Evolutionary conservation across 2,113 vertebrate genomes (phyloP).

Genomic region (Odocoileus virginianus): DNA sequence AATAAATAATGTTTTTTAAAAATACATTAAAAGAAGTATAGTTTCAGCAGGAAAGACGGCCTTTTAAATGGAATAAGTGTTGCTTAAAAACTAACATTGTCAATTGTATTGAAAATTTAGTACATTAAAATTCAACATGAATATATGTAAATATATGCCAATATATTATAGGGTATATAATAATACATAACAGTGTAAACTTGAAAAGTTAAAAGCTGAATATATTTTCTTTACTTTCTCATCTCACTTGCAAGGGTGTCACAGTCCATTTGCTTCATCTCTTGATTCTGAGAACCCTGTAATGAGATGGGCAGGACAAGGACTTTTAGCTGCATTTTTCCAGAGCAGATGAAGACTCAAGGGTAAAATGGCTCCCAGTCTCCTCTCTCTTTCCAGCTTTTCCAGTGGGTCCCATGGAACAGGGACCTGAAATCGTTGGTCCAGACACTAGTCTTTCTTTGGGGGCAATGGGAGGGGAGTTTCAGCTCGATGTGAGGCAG

Average conservation of each 20-base stretch:
- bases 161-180: background rate
- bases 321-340: background rate
- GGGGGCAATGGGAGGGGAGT: background rate
- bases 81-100: background rate
- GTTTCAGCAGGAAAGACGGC: background rate
- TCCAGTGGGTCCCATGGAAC: background rate
- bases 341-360: background rate
- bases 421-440: background rate
- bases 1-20: background rate
- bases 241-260: background rate
- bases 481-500: background rate
- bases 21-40: background rate
- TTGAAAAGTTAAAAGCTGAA: background rate
- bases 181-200: background rate
- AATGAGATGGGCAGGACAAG: background rate
- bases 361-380: too few relatives aligned
- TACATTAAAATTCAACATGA: background rate
- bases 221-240: background rate
- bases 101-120: background rate
- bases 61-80: background rate
- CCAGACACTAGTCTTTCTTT: background rate
- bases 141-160: background rate
- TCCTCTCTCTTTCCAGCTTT: background rate
- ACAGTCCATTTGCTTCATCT: background rate
- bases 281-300: background rate